These are phyloP conservation scores for Ifrita kowaldi DNA, from an alignment of 2,113 vertebrate species.

Conservation along the genomic window DNA sequence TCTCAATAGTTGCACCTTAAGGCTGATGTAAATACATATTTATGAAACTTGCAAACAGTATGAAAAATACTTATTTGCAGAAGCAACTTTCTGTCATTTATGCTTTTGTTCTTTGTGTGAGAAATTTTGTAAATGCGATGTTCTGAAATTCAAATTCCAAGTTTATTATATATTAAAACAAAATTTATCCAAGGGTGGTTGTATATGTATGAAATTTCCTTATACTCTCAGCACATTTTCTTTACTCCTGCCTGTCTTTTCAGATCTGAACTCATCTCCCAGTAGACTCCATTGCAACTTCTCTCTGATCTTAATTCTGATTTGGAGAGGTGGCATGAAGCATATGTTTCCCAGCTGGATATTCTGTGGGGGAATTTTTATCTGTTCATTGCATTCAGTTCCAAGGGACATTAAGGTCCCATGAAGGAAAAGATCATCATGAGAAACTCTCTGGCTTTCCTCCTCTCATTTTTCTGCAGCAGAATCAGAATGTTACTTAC, in stretches of 20 bases:
- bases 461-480: neutral
- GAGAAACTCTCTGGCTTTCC: neutral
- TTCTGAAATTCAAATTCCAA: neutral
- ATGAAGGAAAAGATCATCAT: neutral
- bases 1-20: neutral
- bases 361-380: neutral
- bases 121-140: neutral
- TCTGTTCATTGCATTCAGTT: neutral
- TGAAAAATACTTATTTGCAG: neutral
- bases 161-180: neutral
- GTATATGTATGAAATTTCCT: neutral
- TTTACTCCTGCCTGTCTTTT: neutral
- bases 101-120: neutral
- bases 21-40: neutral
- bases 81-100: neutral
- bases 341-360: neutral
- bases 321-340: constrained; percentile 7
- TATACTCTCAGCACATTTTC: neutral
- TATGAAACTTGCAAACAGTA: neutral
- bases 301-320: constrained; percentile 13
- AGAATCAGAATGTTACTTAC: neutral
- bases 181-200: neutral
- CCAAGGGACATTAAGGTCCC: neutral
- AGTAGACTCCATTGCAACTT: neutral
- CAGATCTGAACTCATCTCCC: neutral